phyloP scores from a whole-genome alignment of 2,888 invertebrate genomes.

The Acrobasis repandana region DNA sequence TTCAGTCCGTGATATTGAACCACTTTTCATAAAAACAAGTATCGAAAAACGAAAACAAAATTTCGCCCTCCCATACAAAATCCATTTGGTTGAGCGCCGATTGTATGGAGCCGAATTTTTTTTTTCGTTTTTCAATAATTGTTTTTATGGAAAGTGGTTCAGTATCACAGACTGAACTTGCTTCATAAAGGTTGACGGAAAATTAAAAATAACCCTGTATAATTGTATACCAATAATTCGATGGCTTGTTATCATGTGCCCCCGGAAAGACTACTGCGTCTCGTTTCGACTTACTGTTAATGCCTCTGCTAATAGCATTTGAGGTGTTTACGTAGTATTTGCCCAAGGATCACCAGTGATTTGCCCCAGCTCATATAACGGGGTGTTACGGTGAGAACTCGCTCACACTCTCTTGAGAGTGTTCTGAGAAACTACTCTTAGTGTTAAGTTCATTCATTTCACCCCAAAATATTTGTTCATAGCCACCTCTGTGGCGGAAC shows the following conservation, averaged over 20 bases:
- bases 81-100: too few species aligned
- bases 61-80: too few species aligned
- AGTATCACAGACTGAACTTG: too few species aligned
- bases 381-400: slow-evolving; percentile 37
- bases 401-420: slow-evolving; percentile 72
- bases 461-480: slow-evolving; percentile 61
- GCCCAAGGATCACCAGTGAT: slow-evolving; percentile 63
- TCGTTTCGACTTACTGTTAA: slow-evolving; percentile 46
- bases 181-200: too few species aligned
- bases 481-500: slow-evolving; percentile 77
- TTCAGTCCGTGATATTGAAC: too few species aligned
- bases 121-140: too few species aligned
- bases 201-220: too few species aligned
- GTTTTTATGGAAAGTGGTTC: too few species aligned
- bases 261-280: slow-evolving; percentile 25
- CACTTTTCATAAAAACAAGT: too few species aligned
- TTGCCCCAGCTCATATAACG: slow-evolving; percentile 63
- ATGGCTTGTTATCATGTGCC: slow-evolving; percentile 7
- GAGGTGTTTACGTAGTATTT: slow-evolving; percentile 72
- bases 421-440: slow-evolving; percentile 56
- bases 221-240: slow-evolving; percentile 12
- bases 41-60: too few species aligned
- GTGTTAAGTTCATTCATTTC: slow-evolving; percentile 65
- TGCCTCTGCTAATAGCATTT: slow-evolving; percentile 70
- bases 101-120: too few species aligned